phyloP scores from a whole-genome alignment of 2,797 vertebrate genomes.

The Holocentrus rufus region DNA sequence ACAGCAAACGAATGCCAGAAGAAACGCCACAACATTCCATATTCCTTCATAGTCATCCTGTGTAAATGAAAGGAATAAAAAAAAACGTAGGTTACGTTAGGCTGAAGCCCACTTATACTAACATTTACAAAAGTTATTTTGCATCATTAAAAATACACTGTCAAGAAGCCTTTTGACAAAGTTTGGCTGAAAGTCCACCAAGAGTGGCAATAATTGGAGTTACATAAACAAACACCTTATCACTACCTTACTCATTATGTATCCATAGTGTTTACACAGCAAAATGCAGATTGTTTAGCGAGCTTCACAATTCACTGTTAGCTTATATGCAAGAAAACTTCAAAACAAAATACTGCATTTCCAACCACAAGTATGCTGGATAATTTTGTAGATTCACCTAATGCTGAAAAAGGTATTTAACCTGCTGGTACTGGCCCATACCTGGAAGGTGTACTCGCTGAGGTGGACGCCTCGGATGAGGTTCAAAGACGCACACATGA shows the following conservation, averaged over 20 bases:
- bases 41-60: constrained; percentile 91
- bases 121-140: neutral
- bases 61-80: constrained; percentile 35
- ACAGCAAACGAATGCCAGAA: constrained; percentile 90
- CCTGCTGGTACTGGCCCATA: constrained; percentile 58
- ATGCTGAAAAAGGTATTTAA: neutral
- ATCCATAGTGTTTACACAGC: no score
- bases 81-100: neutral
- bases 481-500: constrained; percentile 95
- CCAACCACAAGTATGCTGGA: neutral
- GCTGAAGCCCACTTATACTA: neutral
- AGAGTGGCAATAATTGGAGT: neutral
- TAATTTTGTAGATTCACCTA: no score
- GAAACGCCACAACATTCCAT: constrained; percentile 90
- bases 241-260: no score
- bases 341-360: neutral
- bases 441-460: constrained; percentile 92
- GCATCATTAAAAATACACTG: neutral
- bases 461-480: constrained; percentile 94
- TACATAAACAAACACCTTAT: neutral
- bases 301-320: no score
- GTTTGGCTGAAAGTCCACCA: no score
- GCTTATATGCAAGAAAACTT: no score
- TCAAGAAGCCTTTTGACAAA: no score
- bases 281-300: neutral